A percentile compares a stretch with the other conserved stretches of the same genome.
Evolutionary conservation across 2,113 vertebrate species (phyloP).

Genomic region (Aptenodytes patagonicus): DNA sequence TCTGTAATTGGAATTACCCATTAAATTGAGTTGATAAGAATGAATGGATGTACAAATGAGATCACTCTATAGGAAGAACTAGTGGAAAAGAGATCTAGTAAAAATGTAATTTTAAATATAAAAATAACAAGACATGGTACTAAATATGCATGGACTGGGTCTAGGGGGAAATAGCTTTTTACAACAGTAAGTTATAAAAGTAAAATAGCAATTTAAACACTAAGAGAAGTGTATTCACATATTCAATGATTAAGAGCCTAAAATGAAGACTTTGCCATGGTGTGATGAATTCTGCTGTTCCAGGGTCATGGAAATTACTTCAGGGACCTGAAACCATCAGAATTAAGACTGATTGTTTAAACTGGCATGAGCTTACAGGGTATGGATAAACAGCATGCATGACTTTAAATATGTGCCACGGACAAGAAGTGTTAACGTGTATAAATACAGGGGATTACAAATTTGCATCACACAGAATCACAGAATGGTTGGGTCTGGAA

Average conservation of each 20-base stretch:
- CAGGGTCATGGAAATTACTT: not conserved
- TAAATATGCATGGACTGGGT: not conserved
- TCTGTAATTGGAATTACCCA: constrained; percentile 2
- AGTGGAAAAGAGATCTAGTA: not conserved
- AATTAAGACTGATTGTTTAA: not conserved
- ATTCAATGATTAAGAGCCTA: not conserved
- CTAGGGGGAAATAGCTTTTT: not conserved
- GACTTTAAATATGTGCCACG: not conserved
- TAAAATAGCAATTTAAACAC: not conserved
- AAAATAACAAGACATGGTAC: not conserved
- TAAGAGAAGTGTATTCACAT: not conserved
- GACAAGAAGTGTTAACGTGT: not conserved
- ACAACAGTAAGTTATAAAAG: not conserved
- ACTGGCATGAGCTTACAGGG: not conserved
- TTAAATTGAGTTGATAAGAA: not conserved
- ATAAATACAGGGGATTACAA: not conserved
- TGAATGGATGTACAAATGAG: not conserved
- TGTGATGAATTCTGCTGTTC: not conserved
- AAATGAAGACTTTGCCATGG: not conserved
- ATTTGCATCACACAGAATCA: not conserved
- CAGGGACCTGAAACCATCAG: not conserved
- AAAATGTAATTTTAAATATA: not conserved
- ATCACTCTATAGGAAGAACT: not conserved
- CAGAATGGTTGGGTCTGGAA: not conserved
- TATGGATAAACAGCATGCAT: not conserved